phyloP scores from a whole-genome alignment of 2,797 vertebrate genomes.

The Otolemur crassicaudatus region DNA sequence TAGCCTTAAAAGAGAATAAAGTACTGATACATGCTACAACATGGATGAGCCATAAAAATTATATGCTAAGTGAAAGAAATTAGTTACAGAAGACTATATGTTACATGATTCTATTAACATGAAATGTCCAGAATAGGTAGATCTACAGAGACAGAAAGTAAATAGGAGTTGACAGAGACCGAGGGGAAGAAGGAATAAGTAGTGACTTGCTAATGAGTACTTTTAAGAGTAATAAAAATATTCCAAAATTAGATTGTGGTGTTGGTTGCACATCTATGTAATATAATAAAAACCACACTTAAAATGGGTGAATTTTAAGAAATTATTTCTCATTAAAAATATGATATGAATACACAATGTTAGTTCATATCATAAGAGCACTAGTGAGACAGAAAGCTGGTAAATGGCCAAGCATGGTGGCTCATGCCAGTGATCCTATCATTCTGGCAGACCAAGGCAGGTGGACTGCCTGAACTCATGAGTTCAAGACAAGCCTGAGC shows the following conservation, averaged over 20 bases:
- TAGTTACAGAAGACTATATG: not conserved
- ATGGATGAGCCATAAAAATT: not conserved
- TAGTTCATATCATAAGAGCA: not conserved
- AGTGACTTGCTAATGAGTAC: not conserved
- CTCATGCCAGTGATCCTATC: no score
- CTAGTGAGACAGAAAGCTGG: not conserved
- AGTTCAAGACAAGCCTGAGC: no score
- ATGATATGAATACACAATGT: not conserved
- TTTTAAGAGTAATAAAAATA: not conserved
- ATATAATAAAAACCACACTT: not conserved
- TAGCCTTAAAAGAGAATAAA: not conserved
- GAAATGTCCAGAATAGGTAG: not conserved
- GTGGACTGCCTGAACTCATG: no score
- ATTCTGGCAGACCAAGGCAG: no score
- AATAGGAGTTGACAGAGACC: not conserved
- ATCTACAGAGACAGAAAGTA: not conserved
- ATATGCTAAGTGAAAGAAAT: not conserved
- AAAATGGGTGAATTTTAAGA: not conserved
- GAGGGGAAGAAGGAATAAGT: not conserved
- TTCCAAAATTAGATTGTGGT: slow-evolving; percentile 11
- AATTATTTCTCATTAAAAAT: slow-evolving; percentile 36
- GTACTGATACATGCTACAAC: not conserved
- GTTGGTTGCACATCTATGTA: not conserved
- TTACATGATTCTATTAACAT: not conserved
- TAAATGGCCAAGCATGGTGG: not conserved